Percentiles rank a stretch among this genome's conserved stretches.
phyloP scores from a whole-genome alignment of 1,140 invertebrate species.

The Caenorhabditis briggsae region DNA sequence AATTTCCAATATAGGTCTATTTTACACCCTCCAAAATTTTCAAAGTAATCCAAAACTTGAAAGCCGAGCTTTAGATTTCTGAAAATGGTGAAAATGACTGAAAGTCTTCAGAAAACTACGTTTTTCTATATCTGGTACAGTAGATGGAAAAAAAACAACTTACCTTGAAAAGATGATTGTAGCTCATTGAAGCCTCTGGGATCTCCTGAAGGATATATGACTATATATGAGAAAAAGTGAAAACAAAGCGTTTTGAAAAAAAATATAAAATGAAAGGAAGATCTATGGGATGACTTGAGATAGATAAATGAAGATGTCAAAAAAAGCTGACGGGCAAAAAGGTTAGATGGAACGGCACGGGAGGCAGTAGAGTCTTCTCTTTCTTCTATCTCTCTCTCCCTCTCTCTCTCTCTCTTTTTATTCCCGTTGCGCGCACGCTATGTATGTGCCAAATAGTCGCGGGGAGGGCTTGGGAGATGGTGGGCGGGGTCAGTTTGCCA shows the following conservation, averaged over 20 bases:
- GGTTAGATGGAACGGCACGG: constrained; percentile 43
- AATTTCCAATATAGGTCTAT: too few species aligned
- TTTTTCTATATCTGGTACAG: background rate
- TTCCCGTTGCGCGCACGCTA: constrained; percentile 51
- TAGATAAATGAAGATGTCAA: constrained; percentile 42
- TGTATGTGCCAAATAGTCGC: constrained; percentile 54
- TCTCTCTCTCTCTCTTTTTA: background rate
- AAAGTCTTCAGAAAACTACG: background rate
- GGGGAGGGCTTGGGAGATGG: constrained; percentile 3
- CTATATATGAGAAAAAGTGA: background rate
- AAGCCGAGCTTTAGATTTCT: too few species aligned
- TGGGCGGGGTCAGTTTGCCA: constrained; percentile 52
- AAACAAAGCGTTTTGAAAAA: background rate
- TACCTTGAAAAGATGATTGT: constrained; percentile 77
- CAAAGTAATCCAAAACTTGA: too few species aligned
- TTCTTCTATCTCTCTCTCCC: constrained; percentile 2
- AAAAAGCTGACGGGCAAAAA: constrained; percentile 34
- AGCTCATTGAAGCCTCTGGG: constrained; percentile 71
- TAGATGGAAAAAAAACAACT: constrained; percentile 6
- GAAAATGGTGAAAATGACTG: too few species aligned
- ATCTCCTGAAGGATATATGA: constrained; percentile 1
- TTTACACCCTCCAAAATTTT: too few species aligned
- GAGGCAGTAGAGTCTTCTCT: background rate
- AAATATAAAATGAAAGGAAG: background rate
- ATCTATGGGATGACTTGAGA: background rate